Base-by-base conservation (phyloP, 2,113 vertebrate species). In the Bucco capensis region DNA sequence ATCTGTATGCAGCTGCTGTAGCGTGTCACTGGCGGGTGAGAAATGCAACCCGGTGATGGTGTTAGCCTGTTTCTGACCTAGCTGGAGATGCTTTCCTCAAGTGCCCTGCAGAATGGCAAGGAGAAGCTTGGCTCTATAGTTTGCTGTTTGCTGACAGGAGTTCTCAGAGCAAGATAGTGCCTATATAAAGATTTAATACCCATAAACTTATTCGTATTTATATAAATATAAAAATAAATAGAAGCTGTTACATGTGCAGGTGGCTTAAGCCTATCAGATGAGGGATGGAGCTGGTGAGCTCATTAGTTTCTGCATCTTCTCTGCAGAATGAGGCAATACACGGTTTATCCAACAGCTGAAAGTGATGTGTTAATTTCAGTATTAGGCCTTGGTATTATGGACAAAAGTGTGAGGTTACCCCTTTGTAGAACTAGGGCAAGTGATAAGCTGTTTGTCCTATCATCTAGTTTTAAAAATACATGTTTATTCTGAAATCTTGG, bases 1-100 rank as follows among this genome's bases (percentile, higher is more conserved):
- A 13, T 40, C 25, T 7, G 61, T 8, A 3, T 15, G 58, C 53
- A 2, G 44, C 58, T 8, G 56, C 66, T 4, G 27, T 14, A 25
- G 37, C 18, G 4, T 7, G 38, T 1, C 50, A 1, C 22, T 6
- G 57, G 14, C 19, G 4, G 79, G 40, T 11, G 19, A 7, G 17
- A 24, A 1, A 6, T 5, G 40, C 11, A 8, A 2, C 33, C 42
- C 30, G 0, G 66, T 9, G 4, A 9, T 6, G 9, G 28, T 4
- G 44, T 42, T 4, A 6, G 51, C 37, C 23, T 4, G 28, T 6
- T 17, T 1, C 10, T 40, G 42, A 37, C 35, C 83, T 1, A 5
- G 11, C 7, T 6, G 30, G 65, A 3, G 54, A 2, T 24, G 71
- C 21, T 25, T 42, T 49, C 64, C 31, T 6, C 13, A 6, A 8